Evolutionary conservation across 2,113 vertebrate species (phyloP), one percentile per base, ranked within the genome.

Genomic region (Cephalopholis sonnerati): DNA sequence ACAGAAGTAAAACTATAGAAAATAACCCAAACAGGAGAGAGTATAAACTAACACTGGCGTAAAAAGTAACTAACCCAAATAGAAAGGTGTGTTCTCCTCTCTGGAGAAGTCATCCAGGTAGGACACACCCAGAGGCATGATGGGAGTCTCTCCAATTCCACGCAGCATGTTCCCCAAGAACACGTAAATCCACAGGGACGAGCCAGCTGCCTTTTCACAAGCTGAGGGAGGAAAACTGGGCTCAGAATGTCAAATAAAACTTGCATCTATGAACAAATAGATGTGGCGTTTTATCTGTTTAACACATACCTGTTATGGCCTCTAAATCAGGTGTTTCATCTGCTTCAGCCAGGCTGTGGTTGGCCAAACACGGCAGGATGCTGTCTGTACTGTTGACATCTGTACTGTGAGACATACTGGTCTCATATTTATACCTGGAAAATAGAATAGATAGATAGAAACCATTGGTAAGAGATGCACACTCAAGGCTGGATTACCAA

Each of bases 91-190:
- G 25, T 97, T 97, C 67, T 98, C 97, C 82, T 98, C 95, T 57
- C 78, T 88, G 63, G 97, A 94, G 67, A 97, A 98, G 90, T 99
- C 98, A 87, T 99, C 98, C 16, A 99, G 93, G 73, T 99, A 99
- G 55, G 98, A 91, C 15, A 99, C 93, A 20, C 98, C 98, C 74
- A 99, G 86, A 11, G 98, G 98, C 92, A 98, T 97, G 84, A 99
- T 96, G 1, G 98, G 98, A 16, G 97, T 97, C 88, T 99, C 98
- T 53, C 98, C 98, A 44, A 99, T 96, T 48, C 98, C 98, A 71
- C 98, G 96, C 50, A 99, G 86, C 89, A 98, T 96, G 85, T 99
- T 99, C 32, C 98, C 98, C 3, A 99, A 77, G 32, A 99, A 96
- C 48, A 99, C 95, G 2, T 96, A 98, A 58, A 97, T 89, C 98